phyloP scores from a whole-genome alignment of 1,140 invertebrate genomes.

The Drosophila parvula region DNA sequence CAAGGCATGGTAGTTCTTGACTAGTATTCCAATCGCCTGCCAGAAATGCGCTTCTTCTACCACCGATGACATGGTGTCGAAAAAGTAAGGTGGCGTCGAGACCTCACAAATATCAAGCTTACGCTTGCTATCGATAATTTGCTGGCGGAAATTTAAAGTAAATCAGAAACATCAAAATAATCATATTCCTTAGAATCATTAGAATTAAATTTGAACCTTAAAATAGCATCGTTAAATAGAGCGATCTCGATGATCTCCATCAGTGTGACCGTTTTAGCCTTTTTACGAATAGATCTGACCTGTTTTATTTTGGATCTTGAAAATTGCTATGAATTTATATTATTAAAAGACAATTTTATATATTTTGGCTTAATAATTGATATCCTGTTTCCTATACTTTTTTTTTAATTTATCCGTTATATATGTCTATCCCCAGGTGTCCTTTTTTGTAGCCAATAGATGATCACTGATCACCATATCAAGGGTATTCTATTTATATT shows the following conservation, averaged over 20 bases:
- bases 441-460: too few species aligned
- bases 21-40: conserved; percentile 66
- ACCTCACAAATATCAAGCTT: conserved; percentile 2
- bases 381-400: too few species aligned
- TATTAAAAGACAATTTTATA: too few species aligned
- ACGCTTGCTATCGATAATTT: conserved; percentile 11
- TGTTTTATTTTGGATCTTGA: too few species aligned
- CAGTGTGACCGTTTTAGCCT: too few species aligned
- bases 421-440: too few species aligned
- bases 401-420: too few species aligned
- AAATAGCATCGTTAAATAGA: background rate
- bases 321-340: too few species aligned
- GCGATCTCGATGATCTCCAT: conserved; percentile 2
- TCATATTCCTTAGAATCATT: too few species aligned
- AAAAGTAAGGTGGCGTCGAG: background rate
- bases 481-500: conserved; percentile 20
- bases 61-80: conserved; percentile 39
- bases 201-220: background rate
- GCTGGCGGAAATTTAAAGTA: background rate
- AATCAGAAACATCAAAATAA: too few species aligned
- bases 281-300: too few species aligned
- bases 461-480: background rate
- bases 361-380: too few species aligned
- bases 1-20: conserved; percentile 75
- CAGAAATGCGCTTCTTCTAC: conserved; percentile 68